phyloP scores from a whole-genome alignment of 2,113 vertebrate species.

The Pseudois nayaur region DNA sequence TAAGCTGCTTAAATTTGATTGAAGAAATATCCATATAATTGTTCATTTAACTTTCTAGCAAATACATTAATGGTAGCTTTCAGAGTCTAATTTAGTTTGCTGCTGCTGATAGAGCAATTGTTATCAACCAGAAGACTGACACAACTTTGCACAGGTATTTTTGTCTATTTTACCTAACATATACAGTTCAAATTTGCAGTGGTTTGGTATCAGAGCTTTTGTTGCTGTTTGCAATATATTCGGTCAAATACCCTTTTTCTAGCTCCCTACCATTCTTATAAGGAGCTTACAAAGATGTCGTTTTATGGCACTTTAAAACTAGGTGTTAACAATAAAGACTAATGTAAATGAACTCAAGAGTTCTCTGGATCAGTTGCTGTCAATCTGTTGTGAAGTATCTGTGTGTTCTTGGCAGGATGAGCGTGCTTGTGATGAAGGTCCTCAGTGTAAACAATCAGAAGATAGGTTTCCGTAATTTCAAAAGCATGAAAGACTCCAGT shows the following conservation, averaged over 20 bases:
- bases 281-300: not conserved
- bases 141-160: not conserved
- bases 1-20: slow-evolving; percentile 77
- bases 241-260: not conserved
- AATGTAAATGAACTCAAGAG: not conserved
- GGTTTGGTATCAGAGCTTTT: not conserved
- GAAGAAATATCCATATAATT: not conserved
- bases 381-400: not conserved
- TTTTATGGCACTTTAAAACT: not conserved
- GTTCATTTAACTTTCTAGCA: not conserved
- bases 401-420: not conserved
- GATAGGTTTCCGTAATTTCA: not conserved
- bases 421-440: not conserved
- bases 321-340: not conserved
- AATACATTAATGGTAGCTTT: not conserved
- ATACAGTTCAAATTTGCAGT: not conserved
- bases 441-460: not conserved
- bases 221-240: not conserved
- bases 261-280: not conserved
- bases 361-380: not conserved
- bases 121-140: not conserved
- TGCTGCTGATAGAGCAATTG: not conserved
- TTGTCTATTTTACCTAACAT: not conserved
- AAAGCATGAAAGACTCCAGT: not conserved
- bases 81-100: not conserved